phyloP scores from a whole-genome alignment of 2,113 vertebrate species.

The Ophthalmotilapia sp. region DNA sequence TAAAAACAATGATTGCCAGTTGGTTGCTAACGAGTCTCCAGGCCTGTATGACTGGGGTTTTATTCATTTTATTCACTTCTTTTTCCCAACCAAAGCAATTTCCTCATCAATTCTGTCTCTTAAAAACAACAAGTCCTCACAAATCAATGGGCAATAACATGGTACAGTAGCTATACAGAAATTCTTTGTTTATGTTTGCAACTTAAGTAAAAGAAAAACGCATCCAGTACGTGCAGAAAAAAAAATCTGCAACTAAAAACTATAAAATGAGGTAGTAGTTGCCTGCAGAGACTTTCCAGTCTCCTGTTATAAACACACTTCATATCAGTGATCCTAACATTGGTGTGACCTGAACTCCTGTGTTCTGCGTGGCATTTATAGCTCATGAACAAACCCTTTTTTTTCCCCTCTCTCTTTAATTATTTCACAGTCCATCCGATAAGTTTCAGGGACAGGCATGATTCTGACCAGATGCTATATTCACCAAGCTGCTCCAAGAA shows the following conservation, averaged over 20 bases:
- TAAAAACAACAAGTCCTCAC: not conserved
- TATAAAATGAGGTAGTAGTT: not conserved
- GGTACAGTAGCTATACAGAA: not conserved
- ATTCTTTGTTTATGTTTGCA: not conserved
- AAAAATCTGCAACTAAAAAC: not conserved
- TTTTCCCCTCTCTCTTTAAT: not conserved
- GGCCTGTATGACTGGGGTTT: not conserved
- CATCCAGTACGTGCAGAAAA: not conserved
- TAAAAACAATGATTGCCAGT: not conserved
- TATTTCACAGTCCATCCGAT: not conserved
- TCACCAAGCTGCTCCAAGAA: not conserved
- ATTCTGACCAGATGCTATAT: conserved; percentile 15
- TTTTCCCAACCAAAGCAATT: not conserved
- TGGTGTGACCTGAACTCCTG: not conserved
- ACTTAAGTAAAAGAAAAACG: not conserved
- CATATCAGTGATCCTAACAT: not conserved
- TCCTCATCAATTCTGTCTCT: not conserved
- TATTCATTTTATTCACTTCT: not conserved
- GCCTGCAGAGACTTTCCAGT: not conserved
- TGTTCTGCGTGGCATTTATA: not conserved
- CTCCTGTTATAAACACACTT: not conserved
- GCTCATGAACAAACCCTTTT: not conserved
- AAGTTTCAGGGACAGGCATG: not conserved
- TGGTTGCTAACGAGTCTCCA: not conserved
- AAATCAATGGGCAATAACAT: not conserved